These are phyloP conservation scores for Harlomillsia oculata DNA, from an alignment of 1,140 invertebrate species.

Conservation along the genomic window DNA sequence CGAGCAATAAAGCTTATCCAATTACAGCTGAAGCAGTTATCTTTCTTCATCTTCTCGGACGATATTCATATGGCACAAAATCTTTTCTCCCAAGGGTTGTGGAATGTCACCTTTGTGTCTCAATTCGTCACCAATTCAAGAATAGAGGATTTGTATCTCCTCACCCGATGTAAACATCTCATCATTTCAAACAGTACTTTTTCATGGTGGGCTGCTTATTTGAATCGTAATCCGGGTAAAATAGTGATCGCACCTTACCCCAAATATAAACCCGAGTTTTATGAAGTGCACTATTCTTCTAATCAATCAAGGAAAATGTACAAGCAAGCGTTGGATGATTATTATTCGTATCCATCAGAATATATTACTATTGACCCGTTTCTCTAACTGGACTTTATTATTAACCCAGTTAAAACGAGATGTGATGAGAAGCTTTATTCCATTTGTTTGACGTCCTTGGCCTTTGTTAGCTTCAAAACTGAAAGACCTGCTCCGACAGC, in stretches of 20 bases:
- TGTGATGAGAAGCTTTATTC: too few relatives aligned
- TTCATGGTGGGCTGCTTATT: constrained; percentile 9
- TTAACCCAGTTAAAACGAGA: too few relatives aligned
- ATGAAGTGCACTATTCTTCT: too few relatives aligned
- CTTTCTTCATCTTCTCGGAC: constrained; percentile 4
- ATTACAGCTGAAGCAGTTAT: neutral
- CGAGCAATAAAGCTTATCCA: neutral
- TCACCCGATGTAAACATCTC: neutral
- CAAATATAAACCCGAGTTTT: neutral
- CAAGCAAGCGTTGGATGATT: too few relatives aligned
- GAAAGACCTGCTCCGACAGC: too few relatives aligned
- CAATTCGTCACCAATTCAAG: neutral
- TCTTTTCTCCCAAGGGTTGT: neutral
- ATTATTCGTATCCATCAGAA: too few relatives aligned
- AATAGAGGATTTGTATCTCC: neutral
- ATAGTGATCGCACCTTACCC: constrained; percentile 6
- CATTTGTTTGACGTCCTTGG: too few relatives aligned
- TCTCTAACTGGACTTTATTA: too few relatives aligned
- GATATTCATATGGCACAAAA: neutral
- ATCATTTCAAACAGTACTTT: constrained; percentile 4
- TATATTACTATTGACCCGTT: too few relatives aligned
- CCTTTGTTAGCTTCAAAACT: too few relatives aligned
- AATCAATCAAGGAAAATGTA: too few relatives aligned
- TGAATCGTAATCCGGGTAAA: constrained; percentile 1
- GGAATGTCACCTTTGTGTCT: neutral